A percentile compares a stretch with the other conserved stretches of the same genome.
Conservation (phyloP, 1,140 invertebrate genomes). For the Trialeurodes vaporariorum region DNA sequence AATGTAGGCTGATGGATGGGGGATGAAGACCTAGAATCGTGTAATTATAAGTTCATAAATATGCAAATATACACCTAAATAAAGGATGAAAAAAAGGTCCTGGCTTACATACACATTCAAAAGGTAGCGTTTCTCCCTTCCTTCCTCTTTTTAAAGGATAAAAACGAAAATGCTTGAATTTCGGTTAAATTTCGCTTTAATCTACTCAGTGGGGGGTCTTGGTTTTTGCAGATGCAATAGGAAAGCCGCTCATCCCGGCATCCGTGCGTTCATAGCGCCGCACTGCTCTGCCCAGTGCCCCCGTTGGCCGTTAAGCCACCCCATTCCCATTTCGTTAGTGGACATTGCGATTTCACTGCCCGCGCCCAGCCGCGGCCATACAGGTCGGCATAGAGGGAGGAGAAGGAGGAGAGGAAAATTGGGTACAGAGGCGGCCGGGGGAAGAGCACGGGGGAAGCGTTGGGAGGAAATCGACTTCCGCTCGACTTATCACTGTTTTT, state of each 20-base stretch:
- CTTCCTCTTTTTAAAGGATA: no score
- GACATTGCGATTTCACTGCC: background rate
- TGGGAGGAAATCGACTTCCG: background rate
- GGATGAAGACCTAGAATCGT: background rate
- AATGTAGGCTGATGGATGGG: background rate
- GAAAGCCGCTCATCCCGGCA: background rate
- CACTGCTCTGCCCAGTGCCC: no score
- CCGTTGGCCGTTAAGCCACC: no score
- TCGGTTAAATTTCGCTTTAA: background rate
- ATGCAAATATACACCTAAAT: background rate
- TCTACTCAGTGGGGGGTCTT: background rate
- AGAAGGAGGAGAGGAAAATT: no score
- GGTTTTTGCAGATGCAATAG: background rate
- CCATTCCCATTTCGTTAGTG: background rate
- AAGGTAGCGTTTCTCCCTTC: background rate
- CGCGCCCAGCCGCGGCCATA: no score
- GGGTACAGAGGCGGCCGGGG: no score
- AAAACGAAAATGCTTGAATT: background rate
- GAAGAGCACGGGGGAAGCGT: no score
- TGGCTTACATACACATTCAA: background rate
- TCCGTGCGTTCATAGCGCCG: no score
- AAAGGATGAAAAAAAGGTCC: background rate
- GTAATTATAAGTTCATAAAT: background rate
- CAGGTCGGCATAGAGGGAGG: no score
- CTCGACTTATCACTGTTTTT: background rate